Evolutionary conservation across 1,140 invertebrate genomes (phyloP), one percentile per base, ranked within the genome.

Genomic region (Saxidomus purpurata): DNA sequence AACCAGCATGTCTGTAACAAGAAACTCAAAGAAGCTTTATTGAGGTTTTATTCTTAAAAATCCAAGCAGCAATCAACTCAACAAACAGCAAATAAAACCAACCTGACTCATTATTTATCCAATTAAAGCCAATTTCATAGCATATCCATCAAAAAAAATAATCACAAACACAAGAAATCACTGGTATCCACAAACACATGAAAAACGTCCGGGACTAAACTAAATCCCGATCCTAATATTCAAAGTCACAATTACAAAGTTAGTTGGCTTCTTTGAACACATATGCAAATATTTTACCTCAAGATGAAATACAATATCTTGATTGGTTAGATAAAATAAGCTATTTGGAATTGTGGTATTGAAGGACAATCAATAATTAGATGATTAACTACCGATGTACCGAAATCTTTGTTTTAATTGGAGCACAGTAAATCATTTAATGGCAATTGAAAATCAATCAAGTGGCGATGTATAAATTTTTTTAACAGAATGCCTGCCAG

Each of bases 361-460:
- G 28, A 34, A 31, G 17, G 28, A 38, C 47, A 55, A 79, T 79
- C 76, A 79, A 79, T 79, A 55, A 31, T 79, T 79, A 79, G 76
- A 79, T 79, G 9, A 79, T 55, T 25, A 79, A 55, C 6, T 79
- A 19, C 2, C 6, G 49, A 79, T 49, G 71, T 76, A 47, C n/a
- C 11, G 25, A 22, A 52, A 52, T 79, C 25, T 52, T 28, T 52
- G 25, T 79, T 52, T 52, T 79, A 79, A 79, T 79, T 79, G 31
- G n/a, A 52, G 49, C 47, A 31, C 25, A 28, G 43, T 79, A 49
- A 52, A 79, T 79, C 76, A 79, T 79, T 79, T 59, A 28, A 79
- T 36, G 76, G 40, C 47, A 49, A 79, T 79, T 79, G 47, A 52
- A 55, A 79, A 79, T 79, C 47, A 55, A 79, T 79, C 34, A 38